These are phyloP conservation scores for Semicossyphus pulcher DNA, from an alignment of 2,113 vertebrate genomes.

Conservation along the genomic window DNA sequence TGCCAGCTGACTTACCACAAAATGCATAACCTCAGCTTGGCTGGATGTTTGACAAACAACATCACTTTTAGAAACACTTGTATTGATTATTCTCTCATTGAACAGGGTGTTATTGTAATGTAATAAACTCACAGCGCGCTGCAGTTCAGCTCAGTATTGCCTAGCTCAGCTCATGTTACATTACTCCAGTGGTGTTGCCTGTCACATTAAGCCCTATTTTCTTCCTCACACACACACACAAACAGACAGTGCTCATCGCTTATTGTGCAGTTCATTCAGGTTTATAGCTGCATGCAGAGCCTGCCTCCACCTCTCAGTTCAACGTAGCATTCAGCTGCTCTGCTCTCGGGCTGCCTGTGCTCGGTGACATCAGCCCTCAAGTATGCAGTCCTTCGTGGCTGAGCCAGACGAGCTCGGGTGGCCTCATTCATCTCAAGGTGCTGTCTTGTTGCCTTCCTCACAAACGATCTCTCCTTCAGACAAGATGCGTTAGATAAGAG, in stretches of 20 bases:
- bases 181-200: constrained; percentile 28
- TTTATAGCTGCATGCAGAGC: constrained; percentile 22
- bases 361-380: constrained; percentile 79
- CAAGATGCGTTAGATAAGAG: constrained; percentile 20
- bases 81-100: not conserved
- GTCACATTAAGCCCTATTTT: constrained; percentile 13
- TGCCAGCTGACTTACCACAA: not conserved
- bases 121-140: not conserved
- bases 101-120: constrained; percentile 4
- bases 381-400: constrained; percentile 69
- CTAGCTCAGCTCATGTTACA: constrained; percentile 37
- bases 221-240: not conserved
- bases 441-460: constrained; percentile 37
- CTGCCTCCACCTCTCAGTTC: constrained; percentile 13
- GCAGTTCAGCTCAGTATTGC: constrained; percentile 9
- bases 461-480: constrained; percentile 1
- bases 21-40: too few species aligned
- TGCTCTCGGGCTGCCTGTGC: constrained; percentile 51
- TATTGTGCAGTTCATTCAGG: constrained; percentile 20
- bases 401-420: constrained; percentile 58
- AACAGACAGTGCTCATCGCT: not conserved
- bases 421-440: constrained; percentile 70
- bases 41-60: too few species aligned
- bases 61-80: not conserved
- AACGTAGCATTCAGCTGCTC: constrained; percentile 29